Percentiles rank a stretch among this genome's conserved stretches.
These are phyloP conservation scores for Paedocypris sp. DNA, from an alignment of 2,113 vertebrate genomes.

Conservation along the genomic window DNA sequence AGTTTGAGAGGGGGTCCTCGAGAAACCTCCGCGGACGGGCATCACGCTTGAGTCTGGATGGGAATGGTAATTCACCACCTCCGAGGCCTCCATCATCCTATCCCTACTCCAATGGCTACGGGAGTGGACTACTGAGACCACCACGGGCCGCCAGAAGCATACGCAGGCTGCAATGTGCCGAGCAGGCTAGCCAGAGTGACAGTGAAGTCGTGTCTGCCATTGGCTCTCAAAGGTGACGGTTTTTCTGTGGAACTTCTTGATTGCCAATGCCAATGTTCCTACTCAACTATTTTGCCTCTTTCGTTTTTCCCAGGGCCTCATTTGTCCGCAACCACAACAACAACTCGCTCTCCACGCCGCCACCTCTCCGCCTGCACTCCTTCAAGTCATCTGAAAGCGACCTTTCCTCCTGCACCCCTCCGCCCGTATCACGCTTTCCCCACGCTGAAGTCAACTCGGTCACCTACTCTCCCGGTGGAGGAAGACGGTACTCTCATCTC, in stretches of 20 bases:
- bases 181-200: slow-evolving; percentile 58
- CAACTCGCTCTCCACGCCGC: slow-evolving; percentile 49
- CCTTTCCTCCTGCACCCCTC: slow-evolving; percentile 47
- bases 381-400: slow-evolving; percentile 56
- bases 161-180: slow-evolving; percentile 31
- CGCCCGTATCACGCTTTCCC: slow-evolving; percentile 39
- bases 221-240: slow-evolving; percentile 60
- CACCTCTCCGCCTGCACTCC: slow-evolving; percentile 42
- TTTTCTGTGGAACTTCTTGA: background rate
- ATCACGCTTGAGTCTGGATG: slow-evolving; percentile 42
- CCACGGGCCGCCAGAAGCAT: slow-evolving; percentile 47
- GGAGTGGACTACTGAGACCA: slow-evolving; percentile 35
- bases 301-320: slow-evolving; percentile 42
- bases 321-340: slow-evolving; percentile 55
- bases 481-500: slow-evolving; percentile 13
- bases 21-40: slow-evolving; percentile 33
- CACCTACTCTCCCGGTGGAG: slow-evolving; percentile 29
- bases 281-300: background rate
- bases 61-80: slow-evolving; percentile 51
- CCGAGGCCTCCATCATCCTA: slow-evolving; percentile 25
- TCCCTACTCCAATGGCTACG: slow-evolving; percentile 13
- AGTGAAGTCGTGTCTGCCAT: slow-evolving; percentile 62
- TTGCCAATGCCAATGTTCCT: background rate
- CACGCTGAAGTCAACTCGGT: slow-evolving; percentile 37
- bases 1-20: slow-evolving; percentile 35